phyloP scores from a whole-genome alignment of 53 echinoderm and acorn worm species.

The Luidia sarsii region DNA sequence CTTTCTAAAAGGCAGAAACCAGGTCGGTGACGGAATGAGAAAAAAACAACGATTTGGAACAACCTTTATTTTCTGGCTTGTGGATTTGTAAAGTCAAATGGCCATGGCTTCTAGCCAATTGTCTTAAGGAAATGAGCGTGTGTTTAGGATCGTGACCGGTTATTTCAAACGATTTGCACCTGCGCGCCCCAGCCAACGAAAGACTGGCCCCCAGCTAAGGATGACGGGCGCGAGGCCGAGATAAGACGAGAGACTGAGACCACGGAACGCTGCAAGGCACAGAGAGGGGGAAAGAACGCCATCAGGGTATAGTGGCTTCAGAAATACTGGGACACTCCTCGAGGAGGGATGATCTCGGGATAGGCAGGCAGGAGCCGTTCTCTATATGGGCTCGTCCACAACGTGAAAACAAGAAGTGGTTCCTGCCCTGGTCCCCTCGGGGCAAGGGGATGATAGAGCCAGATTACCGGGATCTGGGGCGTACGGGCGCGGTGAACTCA shows the following conservation, averaged over 20 bases:
- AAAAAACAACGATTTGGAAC: no score
- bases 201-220: slow-evolving; percentile 27
- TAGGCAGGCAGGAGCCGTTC: no score
- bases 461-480: background rate
- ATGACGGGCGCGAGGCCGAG: slow-evolving; percentile 24
- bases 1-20: no score
- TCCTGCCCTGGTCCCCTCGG: background rate
- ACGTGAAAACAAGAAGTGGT: slow-evolving; percentile 43
- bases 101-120: no score
- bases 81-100: no score
- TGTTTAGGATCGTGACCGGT: background rate
- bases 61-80: no score
- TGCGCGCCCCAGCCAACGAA: background rate
- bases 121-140: no score
- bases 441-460: background rate
- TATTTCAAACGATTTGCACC: slow-evolving; percentile 18
- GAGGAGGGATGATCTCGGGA: no score
- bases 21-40: no score
- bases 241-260: slow-evolving; percentile 9
- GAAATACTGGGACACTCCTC: slow-evolving; percentile 1
- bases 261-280: background rate
- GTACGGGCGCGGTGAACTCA: slow-evolving; percentile 6
- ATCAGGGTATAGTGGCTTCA: background rate
- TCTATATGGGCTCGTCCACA: no score
- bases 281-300: no score